Base-by-base conservation (phyloP, 2,888 invertebrate genomes). In the Sipunculus nudus region DNA sequence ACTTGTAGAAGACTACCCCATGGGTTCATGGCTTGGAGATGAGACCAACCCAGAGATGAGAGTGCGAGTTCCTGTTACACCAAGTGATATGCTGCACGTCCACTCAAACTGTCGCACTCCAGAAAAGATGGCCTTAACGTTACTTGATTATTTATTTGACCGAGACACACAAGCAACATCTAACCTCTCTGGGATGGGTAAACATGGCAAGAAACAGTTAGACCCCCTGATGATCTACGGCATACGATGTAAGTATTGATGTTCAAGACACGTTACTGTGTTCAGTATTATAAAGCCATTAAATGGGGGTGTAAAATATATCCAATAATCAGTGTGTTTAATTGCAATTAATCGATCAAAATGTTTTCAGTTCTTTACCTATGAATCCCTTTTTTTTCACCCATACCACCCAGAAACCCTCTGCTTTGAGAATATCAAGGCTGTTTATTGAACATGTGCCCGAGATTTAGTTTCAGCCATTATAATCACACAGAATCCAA, bases 121-220 rank as follows among this genome's bases (percentile, higher is more conserved):
- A 26, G 86, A 86, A 68, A 87, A 86, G 75, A 86, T 87, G 86
- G 86, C 86, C 2, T 75, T 86, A 5, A 85, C 86, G 2, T 74
- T 87, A 39, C 74, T 87, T 31, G 87, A 87, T 71, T 85, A 85
- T 68, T 71, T 87, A 59, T 87, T 87, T 78, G 84, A 86, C 35
- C 73, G 85, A 38, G 86, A 86, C 64, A 85, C 85, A 6, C 84
- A 86, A 65, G 86, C 87, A 10, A 75, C 79, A 25, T 86, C 86
- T 4, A 87, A 87, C 71, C 78, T 87, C 32, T 86, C 86, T 21
- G 87, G 87, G 4, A 84, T 84, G 74, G 86, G 87, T 38, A 85
- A 86, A 72, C 85, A 85, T 71, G 84, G 84, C 53, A 87, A 87
- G 71, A 84, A 84, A 61, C 86, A 86, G 65, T 76, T 87, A 35